phyloP scores from a whole-genome alignment of 2,797 vertebrate species.

The Silurus aristotelis region DNA sequence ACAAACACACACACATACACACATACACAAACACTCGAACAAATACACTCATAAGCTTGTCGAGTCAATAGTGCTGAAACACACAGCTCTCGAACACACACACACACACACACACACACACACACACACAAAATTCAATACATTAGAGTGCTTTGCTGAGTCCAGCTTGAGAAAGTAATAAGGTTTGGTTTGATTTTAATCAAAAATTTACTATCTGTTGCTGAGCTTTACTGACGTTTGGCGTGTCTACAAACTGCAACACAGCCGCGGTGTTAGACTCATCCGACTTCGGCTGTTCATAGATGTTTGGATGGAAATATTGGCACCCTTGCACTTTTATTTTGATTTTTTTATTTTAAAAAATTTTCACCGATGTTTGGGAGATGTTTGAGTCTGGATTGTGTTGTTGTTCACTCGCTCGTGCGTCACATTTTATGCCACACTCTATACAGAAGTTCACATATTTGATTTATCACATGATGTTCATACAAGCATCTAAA shows the following conservation, averaged over 20 bases:
- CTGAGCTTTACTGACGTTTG: constrained; percentile 5
- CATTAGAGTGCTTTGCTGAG: constrained; percentile 52
- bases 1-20: not conserved
- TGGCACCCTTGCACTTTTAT: not conserved
- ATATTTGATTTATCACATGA: not conserved
- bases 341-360: not conserved
- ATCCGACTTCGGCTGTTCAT: constrained; percentile 12
- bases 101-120: constrained; percentile 20
- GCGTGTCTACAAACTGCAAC: constrained; percentile 15
- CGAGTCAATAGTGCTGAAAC: constrained; percentile 34
- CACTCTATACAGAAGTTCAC: not conserved
- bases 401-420: not conserved
- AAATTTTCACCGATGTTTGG: not conserved
- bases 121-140: constrained; percentile 46
- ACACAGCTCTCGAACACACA: constrained; percentile 21
- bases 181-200: constrained; percentile 45
- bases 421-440: not conserved
- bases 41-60: not conserved
- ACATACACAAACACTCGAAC: not conserved
- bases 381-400: not conserved
- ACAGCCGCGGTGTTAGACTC: constrained; percentile 22
- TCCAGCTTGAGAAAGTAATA: constrained; percentile 45
- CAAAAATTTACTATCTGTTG: constrained; percentile 43
- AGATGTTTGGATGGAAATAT: not conserved
- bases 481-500: not conserved